A percentile compares a stretch with the other conserved stretches of the same genome.
Evolutionary conservation across 37 sponge, comb jelly and placozoan species (phyloP).

Genomic region (Bolinopsis microptera): DNA sequence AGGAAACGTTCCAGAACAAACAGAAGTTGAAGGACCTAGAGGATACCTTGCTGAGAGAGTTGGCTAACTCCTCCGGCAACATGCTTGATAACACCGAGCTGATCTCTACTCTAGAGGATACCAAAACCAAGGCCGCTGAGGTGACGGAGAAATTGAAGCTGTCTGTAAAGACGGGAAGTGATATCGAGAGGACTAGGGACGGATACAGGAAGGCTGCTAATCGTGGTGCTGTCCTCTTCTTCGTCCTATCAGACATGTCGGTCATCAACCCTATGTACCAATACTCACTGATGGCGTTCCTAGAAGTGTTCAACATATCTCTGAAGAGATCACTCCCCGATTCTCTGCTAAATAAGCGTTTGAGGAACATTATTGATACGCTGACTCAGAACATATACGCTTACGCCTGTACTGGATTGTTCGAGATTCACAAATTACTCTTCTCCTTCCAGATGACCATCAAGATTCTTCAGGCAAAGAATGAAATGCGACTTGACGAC

Average conservation of each 20-base stretch:
- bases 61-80: conserved; percentile 97
- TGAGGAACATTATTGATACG: conserved; percentile 93
- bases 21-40: conserved; percentile 93
- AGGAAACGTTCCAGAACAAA: conserved; percentile 94
- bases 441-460: conserved; percentile 99
- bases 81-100: conserved; percentile 98
- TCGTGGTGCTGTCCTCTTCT: conserved; percentile 97
- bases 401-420: conserved; percentile 99
- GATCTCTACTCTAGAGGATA: conserved; percentile 95
- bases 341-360: conserved; percentile 84
- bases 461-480: conserved; percentile 91
- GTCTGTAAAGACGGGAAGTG: conserved; percentile 82
- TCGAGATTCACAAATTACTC: conserved; percentile 96
- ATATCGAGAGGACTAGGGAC: conserved; percentile 90
- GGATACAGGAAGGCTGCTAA: conserved; percentile 94
- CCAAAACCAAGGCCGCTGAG: conserved; percentile 96
- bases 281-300: conserved; percentile 92
- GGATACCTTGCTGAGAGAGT: conserved; percentile 95
- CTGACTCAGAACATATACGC: conserved; percentile 92
- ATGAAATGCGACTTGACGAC: conserved; percentile 78
- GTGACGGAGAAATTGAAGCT: conserved; percentile 88
- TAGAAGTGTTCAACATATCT: conserved; percentile 91
- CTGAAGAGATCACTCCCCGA: conserved; percentile 89
- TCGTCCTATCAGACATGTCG: conserved; percentile 96
- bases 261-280: conserved; percentile 99